Evolutionary conservation across 1,140 invertebrate species (phyloP).

Genomic region (Lanistes nyassanus): DNA sequence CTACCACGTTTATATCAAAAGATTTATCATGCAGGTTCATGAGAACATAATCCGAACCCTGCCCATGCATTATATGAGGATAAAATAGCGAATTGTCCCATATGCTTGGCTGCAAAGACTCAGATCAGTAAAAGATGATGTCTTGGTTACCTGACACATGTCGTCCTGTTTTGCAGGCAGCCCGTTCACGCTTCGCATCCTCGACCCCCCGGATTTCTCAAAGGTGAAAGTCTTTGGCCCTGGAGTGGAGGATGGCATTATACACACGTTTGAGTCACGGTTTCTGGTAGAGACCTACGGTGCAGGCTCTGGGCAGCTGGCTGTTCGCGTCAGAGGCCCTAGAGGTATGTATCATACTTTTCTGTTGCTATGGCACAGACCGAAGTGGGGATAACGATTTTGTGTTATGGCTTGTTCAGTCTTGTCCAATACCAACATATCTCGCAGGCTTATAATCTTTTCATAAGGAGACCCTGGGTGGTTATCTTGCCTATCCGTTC

Average conservation of each 20-base stretch:
- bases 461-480: too few species aligned
- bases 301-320: slow-evolving; percentile 83
- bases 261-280: slow-evolving; percentile 93
- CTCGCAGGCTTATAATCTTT: background rate
- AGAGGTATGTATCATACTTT: slow-evolving; percentile 76
- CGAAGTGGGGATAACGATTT: background rate
- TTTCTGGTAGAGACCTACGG: slow-evolving; percentile 98
- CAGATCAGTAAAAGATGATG: background rate
- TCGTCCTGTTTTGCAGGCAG: slow-evolving; percentile 72
- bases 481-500: too few species aligned
- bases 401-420: background rate
- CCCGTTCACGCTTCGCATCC: slow-evolving; percentile 91
- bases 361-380: background rate
- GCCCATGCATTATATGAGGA: background rate
- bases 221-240: slow-evolving; percentile 85
- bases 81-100: background rate
- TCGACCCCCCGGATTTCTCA: slow-evolving; percentile 93
- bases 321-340: slow-evolving; percentile 94
- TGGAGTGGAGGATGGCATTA: slow-evolving; percentile 93
- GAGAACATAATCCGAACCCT: background rate
- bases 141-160: background rate
- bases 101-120: background rate
- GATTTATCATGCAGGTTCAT: background rate
- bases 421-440: background rate
- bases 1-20: background rate